Base-by-base conservation (phyloP, 2,888 invertebrate genomes). In the Plagodis pulveraria region DNA sequence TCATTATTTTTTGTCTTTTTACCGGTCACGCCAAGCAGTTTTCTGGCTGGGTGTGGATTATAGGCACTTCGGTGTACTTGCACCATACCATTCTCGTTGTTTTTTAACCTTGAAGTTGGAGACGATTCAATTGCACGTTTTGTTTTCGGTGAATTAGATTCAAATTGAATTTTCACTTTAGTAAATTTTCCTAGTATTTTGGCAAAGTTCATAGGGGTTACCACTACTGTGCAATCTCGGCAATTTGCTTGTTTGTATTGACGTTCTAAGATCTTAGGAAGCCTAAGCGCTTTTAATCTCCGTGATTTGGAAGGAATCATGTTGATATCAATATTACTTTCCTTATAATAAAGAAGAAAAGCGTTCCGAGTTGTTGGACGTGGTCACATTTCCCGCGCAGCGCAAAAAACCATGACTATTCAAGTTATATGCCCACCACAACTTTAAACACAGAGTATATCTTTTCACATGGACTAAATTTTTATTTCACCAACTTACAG, bases 301-400 rank as follows among this genome's bases (percentile, higher is more conserved):
- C 89, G 80, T 63, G 73, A 71, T 74, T 86, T 87, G 59, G 79
- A 84, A 7, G 89, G 83, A 78, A 90, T 89, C 90, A 91, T 91
- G 46, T 56, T 66, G 58, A 44, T 58, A 32, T 54, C 58, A 22
- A 55, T 55, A 47, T 22, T 22, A 22, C 22, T 22, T 22, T 22
- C 22, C 22, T 22, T 2, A 22, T 22, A 55, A 58, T 53, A 58
- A 50, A 65, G 43, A 47, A 58, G 5, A 10, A 52, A 34, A 10
- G 58, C 67, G 70, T 70, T 63, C 69, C 55, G 36, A 71, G 63
- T 58, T 65, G 66, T 58, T 67, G 72, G 80, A 78, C 77, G 76
- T 78, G 80, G 81, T 81, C 83, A 89, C 89, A 91, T 93, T 93
- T 93, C 93, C 93, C 93, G 93, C 93, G 91, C 89, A 89, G 81